Conservation (phyloP, 2,888 invertebrate genomes). For the Oscheius sp. region DNA sequence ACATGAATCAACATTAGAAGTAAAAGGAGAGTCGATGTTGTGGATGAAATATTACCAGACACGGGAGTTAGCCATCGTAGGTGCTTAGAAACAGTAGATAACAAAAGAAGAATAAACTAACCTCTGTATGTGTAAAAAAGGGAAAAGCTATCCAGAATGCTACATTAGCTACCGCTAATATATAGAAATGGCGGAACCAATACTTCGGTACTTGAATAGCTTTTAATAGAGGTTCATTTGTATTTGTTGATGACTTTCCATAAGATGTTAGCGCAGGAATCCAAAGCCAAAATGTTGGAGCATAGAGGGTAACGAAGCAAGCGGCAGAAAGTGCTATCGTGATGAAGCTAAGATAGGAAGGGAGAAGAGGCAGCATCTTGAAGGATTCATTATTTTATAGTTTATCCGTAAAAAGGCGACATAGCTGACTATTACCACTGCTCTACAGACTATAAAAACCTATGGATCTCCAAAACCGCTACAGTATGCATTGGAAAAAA, state of each 20-base stretch:
- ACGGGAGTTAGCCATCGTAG: conserved; percentile 2
- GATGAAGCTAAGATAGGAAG: conserved; percentile 38
- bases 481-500: no score
- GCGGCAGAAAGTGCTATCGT: conserved; percentile 43
- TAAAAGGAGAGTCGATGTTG: conserved; percentile 35
- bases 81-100: neutral
- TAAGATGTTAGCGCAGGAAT: conserved; percentile 50
- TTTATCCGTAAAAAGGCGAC: no score
- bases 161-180: conserved; percentile 12
- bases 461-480: no score
- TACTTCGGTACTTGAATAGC: conserved; percentile 51
- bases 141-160: conserved; percentile 10
- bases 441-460: no score
- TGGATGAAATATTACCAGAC: conserved; percentile 28
- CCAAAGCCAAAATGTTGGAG: conserved; percentile 24
- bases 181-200: conserved; percentile 53
- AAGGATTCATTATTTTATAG: no score
- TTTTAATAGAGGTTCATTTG: conserved; percentile 24
- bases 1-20: conserved; percentile 70
- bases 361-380: conserved; percentile 28
- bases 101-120: neutral
- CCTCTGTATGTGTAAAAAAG: conserved; percentile 1
- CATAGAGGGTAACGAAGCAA: conserved; percentile 43
- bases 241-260: conserved; percentile 43
- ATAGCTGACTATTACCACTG: no score